phyloP scores from a whole-genome alignment of 1,140 invertebrate genomes.

The Solenopsis fugax region DNA sequence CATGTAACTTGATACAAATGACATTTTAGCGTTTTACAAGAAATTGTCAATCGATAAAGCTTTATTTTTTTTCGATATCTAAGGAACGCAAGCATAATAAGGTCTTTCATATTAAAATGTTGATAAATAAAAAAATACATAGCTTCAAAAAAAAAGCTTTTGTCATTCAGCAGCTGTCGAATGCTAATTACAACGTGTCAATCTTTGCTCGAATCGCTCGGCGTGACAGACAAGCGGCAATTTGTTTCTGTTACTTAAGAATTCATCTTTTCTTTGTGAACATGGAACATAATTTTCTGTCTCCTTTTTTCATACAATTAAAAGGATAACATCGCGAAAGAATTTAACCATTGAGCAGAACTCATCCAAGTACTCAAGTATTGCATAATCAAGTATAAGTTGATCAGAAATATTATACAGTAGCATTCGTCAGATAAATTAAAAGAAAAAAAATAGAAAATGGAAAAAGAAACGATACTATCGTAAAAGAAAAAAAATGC shows the following conservation, averaged over 20 bases:
- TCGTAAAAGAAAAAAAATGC: not conserved
- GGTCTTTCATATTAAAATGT: not conserved
- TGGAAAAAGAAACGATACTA: not conserved
- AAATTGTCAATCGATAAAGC: not conserved
- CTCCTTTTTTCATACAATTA: slow-evolving; percentile 50
- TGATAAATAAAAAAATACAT: not conserved
- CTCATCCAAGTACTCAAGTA: not conserved
- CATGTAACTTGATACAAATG: not conserved
- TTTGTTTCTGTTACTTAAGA: not conserved
- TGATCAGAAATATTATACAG: too few relatives aligned
- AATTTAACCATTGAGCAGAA: slow-evolving; percentile 32
- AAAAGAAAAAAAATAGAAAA: not conserved
- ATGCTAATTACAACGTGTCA: not conserved
- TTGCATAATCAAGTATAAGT: too few relatives aligned
- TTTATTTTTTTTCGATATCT: not conserved
- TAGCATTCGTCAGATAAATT: too few relatives aligned
- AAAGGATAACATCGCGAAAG: slow-evolving; percentile 16
- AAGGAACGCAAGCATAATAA: not conserved
- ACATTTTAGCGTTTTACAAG: not conserved
- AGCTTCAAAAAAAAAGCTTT: not conserved
- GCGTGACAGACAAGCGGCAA: not conserved
- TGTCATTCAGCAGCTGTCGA: not conserved
- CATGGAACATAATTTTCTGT: slow-evolving; percentile 57
- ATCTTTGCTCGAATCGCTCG: not conserved
- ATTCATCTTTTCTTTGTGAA: slow-evolving; percentile 68